A percentile compares a stretch with the other conserved stretches of the same genome.
These are phyloP conservation scores for Papilio xuthus DNA, from an alignment of 1,140 invertebrate genomes.

Conservation along the genomic window DNA sequence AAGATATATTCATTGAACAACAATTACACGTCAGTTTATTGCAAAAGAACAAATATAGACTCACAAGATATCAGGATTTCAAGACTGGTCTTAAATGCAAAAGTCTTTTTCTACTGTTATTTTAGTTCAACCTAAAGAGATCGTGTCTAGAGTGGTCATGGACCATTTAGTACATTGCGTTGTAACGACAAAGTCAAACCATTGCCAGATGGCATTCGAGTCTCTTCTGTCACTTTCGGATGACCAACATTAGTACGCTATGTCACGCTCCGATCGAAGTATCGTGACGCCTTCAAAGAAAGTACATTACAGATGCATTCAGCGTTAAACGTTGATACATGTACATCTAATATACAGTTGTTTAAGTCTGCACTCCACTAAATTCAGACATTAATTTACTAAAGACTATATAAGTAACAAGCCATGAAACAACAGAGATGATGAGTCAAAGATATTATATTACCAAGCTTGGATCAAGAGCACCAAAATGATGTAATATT, in stretches of 20 bases:
- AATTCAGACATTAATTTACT: neutral
- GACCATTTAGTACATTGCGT: neutral
- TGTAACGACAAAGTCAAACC: conserved; percentile 16
- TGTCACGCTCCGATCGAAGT: conserved; percentile 26
- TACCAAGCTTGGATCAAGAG: no score
- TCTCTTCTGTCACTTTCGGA: neutral
- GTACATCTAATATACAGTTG: neutral
- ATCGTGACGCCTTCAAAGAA: conserved; percentile 23
- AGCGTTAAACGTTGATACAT: conserved; percentile 1
- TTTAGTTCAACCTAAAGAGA: neutral
- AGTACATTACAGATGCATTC: neutral
- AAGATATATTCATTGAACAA: neutral
- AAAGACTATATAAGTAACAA: neutral
- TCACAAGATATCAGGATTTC: neutral
- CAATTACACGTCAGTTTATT: neutral
- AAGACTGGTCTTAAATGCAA: neutral
- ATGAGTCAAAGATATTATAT: neutral
- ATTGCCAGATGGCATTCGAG: conserved; percentile 18
- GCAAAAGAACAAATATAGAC: neutral
- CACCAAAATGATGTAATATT: no score
- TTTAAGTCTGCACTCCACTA: neutral
- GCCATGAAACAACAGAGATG: neutral
- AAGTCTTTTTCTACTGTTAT: neutral
- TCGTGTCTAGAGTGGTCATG: neutral
- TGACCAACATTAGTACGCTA: conserved; percentile 3